Conservation (phyloP, 2,113 vertebrate species). For the Herpetotheres cachinnans region DNA sequence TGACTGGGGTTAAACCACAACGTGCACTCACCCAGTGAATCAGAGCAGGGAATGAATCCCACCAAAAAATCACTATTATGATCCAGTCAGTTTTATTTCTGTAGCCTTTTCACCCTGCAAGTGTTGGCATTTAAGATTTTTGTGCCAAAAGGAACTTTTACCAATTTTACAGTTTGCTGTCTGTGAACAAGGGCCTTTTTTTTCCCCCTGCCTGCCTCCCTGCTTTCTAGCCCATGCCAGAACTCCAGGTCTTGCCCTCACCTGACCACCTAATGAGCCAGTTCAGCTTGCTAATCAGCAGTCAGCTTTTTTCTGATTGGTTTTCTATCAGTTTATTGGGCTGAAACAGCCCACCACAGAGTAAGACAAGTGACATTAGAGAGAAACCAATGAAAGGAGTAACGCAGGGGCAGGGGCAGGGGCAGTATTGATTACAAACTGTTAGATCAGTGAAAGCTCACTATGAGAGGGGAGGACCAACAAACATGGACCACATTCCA, state of each 20-base stretch:
- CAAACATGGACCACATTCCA: background rate
- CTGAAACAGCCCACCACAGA: background rate
- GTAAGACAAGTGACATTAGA: background rate
- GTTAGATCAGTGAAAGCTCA: background rate
- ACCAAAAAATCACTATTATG: background rate
- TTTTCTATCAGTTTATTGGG: background rate
- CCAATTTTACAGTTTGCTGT: background rate
- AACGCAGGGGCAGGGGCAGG: background rate
- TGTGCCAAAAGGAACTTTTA: background rate
- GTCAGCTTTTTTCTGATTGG: background rate
- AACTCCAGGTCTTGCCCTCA: background rate
- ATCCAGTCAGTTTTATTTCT: background rate
- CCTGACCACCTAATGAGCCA: background rate
- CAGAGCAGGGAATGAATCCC: background rate
- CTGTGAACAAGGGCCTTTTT: background rate
- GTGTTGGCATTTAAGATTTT: background rate
- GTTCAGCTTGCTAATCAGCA: background rate
- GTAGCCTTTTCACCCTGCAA: background rate
- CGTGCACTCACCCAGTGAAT: background rate
- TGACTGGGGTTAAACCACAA: too few species aligned
- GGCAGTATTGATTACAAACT: background rate
- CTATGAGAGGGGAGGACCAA: background rate
- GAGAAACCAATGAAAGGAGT: background rate
- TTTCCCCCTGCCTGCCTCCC: too few species aligned
- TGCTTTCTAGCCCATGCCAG: background rate